Conservation (phyloP, 1,140 invertebrate genomes). For the Schlechtendalia chinensis region DNA sequence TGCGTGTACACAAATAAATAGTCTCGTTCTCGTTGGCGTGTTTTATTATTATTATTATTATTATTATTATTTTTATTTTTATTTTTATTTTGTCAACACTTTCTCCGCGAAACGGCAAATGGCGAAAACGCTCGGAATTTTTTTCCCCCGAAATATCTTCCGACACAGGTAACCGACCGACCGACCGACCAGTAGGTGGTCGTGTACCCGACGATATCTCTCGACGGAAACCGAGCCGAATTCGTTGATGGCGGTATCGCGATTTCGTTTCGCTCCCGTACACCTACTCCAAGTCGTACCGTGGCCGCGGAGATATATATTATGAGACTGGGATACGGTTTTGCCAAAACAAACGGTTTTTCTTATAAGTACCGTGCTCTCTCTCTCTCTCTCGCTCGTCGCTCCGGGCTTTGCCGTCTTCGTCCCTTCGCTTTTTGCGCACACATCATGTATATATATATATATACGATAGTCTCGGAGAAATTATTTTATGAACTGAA, state of each 20-base stretch:
- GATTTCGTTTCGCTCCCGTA: not conserved
- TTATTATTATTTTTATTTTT: no score
- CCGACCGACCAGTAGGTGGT: no score
- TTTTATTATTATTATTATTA: no score
- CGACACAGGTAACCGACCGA: no score
- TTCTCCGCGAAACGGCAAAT: no score
- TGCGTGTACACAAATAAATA: no score
- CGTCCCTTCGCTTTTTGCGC: not conserved
- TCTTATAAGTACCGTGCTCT: not conserved
- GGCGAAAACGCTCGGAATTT: no score
- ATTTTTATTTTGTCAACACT: no score
- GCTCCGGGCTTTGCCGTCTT: not conserved
- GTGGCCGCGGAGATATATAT: not conserved
- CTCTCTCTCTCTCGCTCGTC: not conserved
- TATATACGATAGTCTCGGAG: not conserved
- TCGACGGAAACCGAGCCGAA: not conserved
- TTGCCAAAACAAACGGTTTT: conserved; percentile 33
- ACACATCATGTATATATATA: not conserved
- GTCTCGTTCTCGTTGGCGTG: no score
- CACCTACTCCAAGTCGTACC: not conserved
- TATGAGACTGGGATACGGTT: not conserved
- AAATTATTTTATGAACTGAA: conserved; percentile 32
- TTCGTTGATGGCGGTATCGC: conserved; percentile 5
- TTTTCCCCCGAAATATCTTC: not conserved
- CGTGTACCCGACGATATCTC: not conserved